A percentile compares a stretch with the other conserved stretches of the same genome.
Evolutionary conservation across 2,797 vertebrate species (phyloP).

Genomic region (Phrynocephalus forsythii): DNA sequence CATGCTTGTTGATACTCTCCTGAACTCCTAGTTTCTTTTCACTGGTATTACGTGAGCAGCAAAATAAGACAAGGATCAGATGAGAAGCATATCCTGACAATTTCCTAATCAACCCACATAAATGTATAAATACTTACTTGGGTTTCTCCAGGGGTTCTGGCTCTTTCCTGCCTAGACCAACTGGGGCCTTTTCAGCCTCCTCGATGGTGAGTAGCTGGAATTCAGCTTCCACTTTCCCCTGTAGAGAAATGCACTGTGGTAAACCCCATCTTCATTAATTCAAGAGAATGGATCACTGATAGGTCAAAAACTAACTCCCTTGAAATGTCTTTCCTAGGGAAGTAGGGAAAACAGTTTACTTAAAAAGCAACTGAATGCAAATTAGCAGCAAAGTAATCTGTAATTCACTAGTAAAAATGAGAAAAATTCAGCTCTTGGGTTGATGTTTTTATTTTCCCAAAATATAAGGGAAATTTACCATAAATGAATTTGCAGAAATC

Average conservation of each 20-base stretch:
- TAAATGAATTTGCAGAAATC: neutral
- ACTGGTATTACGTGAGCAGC: neutral
- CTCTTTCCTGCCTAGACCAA: constrained; percentile 88
- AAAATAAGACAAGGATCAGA: neutral
- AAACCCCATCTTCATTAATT: neutral
- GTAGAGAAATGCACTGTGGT: constrained; percentile 15
- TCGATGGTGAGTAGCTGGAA: constrained; percentile 89
- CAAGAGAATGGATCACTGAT: neutral
- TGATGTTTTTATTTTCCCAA: neutral
- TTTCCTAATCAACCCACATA: neutral
- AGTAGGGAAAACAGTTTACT: neutral
- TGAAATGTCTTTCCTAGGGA: neutral
- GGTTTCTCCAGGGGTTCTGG: constrained; percentile 94
- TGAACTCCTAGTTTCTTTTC: neutral
- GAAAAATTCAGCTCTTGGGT: neutral
- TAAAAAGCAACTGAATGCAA: neutral
- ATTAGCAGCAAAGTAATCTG: neutral
- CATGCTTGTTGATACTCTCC: neutral
- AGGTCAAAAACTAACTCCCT: neutral
- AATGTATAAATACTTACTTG: constrained; percentile 78
- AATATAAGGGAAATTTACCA: neutral
- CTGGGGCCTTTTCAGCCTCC: constrained; percentile 88
- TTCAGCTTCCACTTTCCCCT: constrained; percentile 96
- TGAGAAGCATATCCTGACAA: neutral
- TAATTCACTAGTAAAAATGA: neutral